Percentiles rank a stretch among this genome's conserved stretches.
phyloP scores from a whole-genome alignment of 2,113 vertebrate genomes.

The rabbit (Oryctolagus cuniculus) region mOryCun1.1 NC_091442.1:32814501-32815000 shows the following conservation, averaged over 20 bases:
- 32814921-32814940: constrained; percentile 5
- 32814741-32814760: constrained; percentile 21
- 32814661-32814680: not conserved
- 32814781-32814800: not conserved
- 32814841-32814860: not conserved
- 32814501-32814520: not conserved
- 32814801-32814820: not conserved
- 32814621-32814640: constrained; percentile 9
- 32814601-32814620: not conserved
- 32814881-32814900: not conserved
- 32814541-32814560: constrained; percentile 31
- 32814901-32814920: not conserved
- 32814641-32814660: not conserved
- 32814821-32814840: not conserved
- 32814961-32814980: not conserved
- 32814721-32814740: not conserved
- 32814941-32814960: not conserved
- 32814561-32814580: not conserved
- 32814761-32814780: constrained; percentile 9
- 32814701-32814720: not conserved
- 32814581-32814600: constrained; percentile 11
- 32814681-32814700: not conserved
- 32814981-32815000: not conserved
- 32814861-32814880: not conserved
- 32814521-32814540: not conserved